Percentiles rank a stretch among this genome's conserved stretches.
phyloP scores from a whole-genome alignment of 2,113 vertebrate genomes.

The Chascanopsetta lugubris region DNA sequence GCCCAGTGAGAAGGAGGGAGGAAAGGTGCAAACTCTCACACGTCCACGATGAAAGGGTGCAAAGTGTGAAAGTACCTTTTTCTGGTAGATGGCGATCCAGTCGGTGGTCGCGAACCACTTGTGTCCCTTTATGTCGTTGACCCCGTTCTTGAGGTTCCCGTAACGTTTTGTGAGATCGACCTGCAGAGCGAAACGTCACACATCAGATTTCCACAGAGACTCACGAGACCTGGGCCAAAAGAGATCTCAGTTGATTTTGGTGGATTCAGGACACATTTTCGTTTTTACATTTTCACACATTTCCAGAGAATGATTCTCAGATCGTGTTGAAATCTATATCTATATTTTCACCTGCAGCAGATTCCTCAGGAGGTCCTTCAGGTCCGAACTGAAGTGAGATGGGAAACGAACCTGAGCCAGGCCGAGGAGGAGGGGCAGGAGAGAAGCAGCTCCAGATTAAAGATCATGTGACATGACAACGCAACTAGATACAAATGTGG shows the following conservation, averaged over 20 bases:
- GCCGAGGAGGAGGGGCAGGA: constrained; percentile 3
- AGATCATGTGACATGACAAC: not conserved
- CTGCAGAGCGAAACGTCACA: constrained; percentile 30
- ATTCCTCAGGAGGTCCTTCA: constrained; percentile 93
- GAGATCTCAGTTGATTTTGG: too few species aligned
- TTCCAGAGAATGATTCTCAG: too few species aligned
- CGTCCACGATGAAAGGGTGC: not conserved
- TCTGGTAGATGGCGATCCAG: constrained; percentile 94
- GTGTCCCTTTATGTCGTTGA: constrained; percentile 93
- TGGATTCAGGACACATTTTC: too few species aligned
- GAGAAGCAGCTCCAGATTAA: not conserved
- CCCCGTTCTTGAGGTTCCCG: constrained; percentile 92
- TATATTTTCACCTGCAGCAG: constrained; percentile 81
- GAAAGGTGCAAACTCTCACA: too few species aligned
- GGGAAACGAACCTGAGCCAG: constrained; percentile 87
- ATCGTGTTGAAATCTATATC: too few species aligned
- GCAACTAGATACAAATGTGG: too few species aligned
- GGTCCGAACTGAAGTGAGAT: constrained; percentile 92
- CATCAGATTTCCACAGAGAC: not conserved
- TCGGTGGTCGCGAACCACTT: constrained; percentile 94
- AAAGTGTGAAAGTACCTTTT: constrained; percentile 78
- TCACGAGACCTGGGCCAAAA: too few species aligned
- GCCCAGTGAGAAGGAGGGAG: not conserved
- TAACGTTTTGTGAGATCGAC: constrained; percentile 94
- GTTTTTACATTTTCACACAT: too few species aligned